Conservation (phyloP, 2,888 invertebrate genomes). For the Parapristionchus giblindavisi region DNA sequence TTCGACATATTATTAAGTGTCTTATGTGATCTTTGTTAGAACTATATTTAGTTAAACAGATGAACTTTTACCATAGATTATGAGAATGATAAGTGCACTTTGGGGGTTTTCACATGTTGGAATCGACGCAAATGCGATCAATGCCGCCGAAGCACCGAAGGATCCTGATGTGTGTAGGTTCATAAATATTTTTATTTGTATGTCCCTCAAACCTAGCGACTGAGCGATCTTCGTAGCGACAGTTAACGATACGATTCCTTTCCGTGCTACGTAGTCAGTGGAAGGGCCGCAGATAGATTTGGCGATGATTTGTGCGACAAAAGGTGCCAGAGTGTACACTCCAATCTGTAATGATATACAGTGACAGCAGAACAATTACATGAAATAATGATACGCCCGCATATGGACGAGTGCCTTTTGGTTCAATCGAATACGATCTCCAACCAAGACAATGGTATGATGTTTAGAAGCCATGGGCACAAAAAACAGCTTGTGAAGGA, state of each 20-base stretch:
- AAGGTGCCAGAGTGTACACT: constrained; percentile 28
- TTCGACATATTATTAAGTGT: too few species aligned
- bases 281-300: constrained; percentile 20
- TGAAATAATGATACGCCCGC: too few species aligned
- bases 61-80: constrained; percentile 16
- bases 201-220: not conserved
- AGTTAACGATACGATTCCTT: constrained; percentile 6
- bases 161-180: constrained; percentile 18
- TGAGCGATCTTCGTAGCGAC: constrained; percentile 17
- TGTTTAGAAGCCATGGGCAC: not conserved
- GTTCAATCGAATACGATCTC: too few species aligned
- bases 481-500: too few species aligned
- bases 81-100: constrained; percentile 11
- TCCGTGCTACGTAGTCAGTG: constrained; percentile 15
- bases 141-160: constrained; percentile 14
- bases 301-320: constrained; percentile 33
- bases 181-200: not conserved
- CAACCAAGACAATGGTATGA: not conserved
- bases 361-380: too few species aligned
- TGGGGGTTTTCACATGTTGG: constrained; percentile 24
- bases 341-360: constrained; percentile 28
- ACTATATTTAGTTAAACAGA: not conserved
- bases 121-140: constrained; percentile 1
- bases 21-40: not conserved
- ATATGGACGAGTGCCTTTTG: too few species aligned